Conservation (phyloP, 35 echinoderm and acorn worm genomes). For the Diadema setosum region DNA sequence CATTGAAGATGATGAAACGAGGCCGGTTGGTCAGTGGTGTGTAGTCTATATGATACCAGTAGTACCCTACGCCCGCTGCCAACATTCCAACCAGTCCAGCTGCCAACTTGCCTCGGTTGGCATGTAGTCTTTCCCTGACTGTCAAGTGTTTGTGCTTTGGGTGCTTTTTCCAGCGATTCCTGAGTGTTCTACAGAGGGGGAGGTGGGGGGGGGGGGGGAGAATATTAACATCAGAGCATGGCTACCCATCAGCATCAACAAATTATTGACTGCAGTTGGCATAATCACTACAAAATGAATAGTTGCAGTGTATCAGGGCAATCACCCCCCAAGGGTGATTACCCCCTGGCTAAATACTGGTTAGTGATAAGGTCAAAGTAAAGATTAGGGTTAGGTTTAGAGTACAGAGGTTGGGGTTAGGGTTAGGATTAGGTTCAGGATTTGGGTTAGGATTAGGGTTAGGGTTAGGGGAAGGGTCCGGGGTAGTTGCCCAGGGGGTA, state of each 20-base stretch:
- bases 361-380: too few species aligned
- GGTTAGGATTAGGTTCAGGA: too few species aligned
- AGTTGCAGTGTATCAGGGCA: background rate
- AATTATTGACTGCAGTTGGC: background rate
- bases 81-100: conserved; percentile 10
- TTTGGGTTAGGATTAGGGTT: too few species aligned
- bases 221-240: background rate
- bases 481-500: too few species aligned
- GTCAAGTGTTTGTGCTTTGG: conserved; percentile 56
- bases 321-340: background rate
- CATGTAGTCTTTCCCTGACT: conserved; percentile 11
- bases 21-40: conserved; percentile 82
- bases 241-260: background rate
- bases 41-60: conserved; percentile 50
- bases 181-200: conserved; percentile 60
- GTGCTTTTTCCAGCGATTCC: conserved; percentile 73
- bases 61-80: conserved; percentile 30
- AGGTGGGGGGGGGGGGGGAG: too few species aligned
- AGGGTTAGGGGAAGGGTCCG: too few species aligned
- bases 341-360: background rate
- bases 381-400: too few species aligned
- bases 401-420: too few species aligned
- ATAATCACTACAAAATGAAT: background rate
- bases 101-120: conserved; percentile 55
- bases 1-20: conserved; percentile 76